Conservation (phyloP, 2,888 invertebrate genomes). For the Leptinotarsa tumamoca region DNA sequence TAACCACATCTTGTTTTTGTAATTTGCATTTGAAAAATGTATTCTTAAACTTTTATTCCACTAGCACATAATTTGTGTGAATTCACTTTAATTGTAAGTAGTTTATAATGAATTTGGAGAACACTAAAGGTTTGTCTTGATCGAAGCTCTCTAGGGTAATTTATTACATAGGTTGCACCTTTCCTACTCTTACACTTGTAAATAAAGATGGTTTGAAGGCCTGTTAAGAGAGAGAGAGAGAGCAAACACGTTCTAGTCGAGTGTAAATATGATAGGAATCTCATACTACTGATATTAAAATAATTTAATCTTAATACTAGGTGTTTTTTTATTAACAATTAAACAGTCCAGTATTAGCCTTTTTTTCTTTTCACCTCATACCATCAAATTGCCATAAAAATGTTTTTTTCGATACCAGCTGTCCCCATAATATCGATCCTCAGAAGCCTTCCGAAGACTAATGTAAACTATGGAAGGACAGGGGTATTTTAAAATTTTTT, state of each 20-base stretch:
- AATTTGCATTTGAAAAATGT: conserved; percentile 14
- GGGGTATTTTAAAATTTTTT: no score
- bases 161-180: conserved; percentile 36
- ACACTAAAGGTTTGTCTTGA: conserved; percentile 47
- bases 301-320: conserved; percentile 61
- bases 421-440: no score
- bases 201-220: conserved; percentile 46
- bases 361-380: conserved; percentile 3
- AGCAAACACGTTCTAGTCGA: conserved; percentile 63
- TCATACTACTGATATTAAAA: conserved; percentile 61
- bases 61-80: conserved; percentile 22
- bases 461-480: no score
- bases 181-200: conserved; percentile 54
- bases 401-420: no score
- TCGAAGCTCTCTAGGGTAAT: conserved; percentile 45
- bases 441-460: no score
- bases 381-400: background rate
- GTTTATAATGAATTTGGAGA: conserved; percentile 22
- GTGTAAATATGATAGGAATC: conserved; percentile 63
- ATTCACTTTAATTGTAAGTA: conserved; percentile 10
- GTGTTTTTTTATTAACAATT: conserved; percentile 63
- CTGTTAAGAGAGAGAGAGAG: conserved; percentile 46
- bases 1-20: conserved; percentile 9
- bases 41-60: conserved; percentile 13
- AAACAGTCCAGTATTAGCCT: conserved; percentile 47